These are phyloP conservation scores for Neelides folsomi DNA, from an alignment of 2,888 invertebrate genomes.

Conservation along the genomic window DNA sequence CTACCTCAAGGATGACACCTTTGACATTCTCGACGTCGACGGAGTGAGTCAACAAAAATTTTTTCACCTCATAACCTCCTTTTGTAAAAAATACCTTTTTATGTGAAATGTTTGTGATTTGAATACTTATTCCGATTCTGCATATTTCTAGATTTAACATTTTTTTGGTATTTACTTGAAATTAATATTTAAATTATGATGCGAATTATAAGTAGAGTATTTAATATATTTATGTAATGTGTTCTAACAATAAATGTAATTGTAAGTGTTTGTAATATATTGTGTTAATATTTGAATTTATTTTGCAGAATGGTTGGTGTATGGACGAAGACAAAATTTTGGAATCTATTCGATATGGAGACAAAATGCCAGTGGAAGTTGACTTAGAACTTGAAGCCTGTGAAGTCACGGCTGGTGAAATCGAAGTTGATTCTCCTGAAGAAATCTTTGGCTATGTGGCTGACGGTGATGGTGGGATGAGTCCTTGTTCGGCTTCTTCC, in stretches of 20 bases:
- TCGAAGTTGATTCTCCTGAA: constrained; percentile 14
- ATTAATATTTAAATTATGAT: too few relatives aligned
- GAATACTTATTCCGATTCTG: too few relatives aligned
- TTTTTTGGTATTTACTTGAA: too few relatives aligned
- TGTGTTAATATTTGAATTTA: too few relatives aligned
- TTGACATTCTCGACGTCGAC: constrained; percentile 14
- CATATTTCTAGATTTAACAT: too few relatives aligned
- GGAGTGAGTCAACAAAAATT: not conserved
- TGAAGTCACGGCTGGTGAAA: not conserved
- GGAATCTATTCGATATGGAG: constrained; percentile 23
- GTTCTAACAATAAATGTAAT: too few relatives aligned
- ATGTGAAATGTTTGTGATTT: too few relatives aligned
- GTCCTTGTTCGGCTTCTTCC: constrained; percentile 15
- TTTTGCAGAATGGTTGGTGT: constrained; percentile 14
- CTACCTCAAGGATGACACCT: constrained; percentile 16
- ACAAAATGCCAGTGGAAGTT: constrained; percentile 8
- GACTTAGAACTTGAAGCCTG: constrained; percentile 2
- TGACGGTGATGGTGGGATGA: constrained; percentile 11
- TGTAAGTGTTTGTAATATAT: too few relatives aligned
- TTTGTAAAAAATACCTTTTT: too few relatives aligned
- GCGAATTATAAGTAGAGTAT: too few relatives aligned
- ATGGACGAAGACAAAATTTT: constrained; percentile 28
- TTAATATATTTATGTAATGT: too few relatives aligned
- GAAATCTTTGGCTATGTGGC: constrained; percentile 5
- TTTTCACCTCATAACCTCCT: too few relatives aligned